Evolutionary conservation across 1,140 invertebrate genomes (phyloP), one percentile per base, ranked within the genome.

Genomic region (Vanessa atalanta): DNA sequence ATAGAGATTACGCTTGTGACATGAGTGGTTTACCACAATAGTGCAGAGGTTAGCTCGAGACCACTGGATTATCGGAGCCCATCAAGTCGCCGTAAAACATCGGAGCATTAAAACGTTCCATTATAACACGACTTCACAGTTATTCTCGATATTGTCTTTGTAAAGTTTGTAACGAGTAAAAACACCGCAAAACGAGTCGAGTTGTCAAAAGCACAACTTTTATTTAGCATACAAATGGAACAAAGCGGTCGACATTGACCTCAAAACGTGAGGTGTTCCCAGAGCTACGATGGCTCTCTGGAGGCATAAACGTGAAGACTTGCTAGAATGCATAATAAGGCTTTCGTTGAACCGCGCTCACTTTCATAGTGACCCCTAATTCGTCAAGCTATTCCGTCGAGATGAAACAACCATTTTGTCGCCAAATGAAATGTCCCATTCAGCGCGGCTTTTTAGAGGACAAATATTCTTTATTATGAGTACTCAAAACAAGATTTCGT

Each of bases 311-410:
- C 64, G 73, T 71, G 78, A 78, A 76, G 70, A 77, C 73, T 77
- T 79, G 74, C 73, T 78, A 74, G 80, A 82, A 82, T 82, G 80
- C 72, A 76, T 79, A 82, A 82, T 79, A 75, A 79, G 73, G 78
- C 78, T 79, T 79, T 77, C 73, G 72, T 64, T 70, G 60, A 77
- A 77, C 60, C 69, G 48, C 71, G 73, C 75, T 82, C 78, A 78
- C 78, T 79, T 82, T 82, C 78, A 60, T 60, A 76, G 65, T 70
- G 73, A 78, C 68, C 72, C 78, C 73, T 77, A 75, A 79, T 79
- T 77, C 75, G 70, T 79, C 74, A 77, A 78, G 76, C 71, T 47
- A 70, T 67, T 61, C 23, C 63, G 66, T 77, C n/a, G 75, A 64
- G 70, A 65, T 64, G 66, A 70, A 57, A 70, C 72, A 71, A 73